Evolutionary conservation across 2,797 vertebrate species (phyloP), one percentile per base, ranked within the genome.

Genomic region (Alcedo quadribrachys): DNA sequence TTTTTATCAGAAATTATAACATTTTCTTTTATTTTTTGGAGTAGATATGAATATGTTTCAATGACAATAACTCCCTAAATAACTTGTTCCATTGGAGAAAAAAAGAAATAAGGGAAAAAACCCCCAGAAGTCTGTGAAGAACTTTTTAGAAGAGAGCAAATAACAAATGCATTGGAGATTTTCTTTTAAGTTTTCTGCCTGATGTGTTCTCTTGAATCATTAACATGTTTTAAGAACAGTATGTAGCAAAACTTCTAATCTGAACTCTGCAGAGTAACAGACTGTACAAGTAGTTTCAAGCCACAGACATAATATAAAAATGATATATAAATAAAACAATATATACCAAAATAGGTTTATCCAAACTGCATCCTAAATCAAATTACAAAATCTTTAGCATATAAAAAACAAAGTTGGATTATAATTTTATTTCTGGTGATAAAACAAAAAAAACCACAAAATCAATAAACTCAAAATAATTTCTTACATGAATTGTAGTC

Each of bases 351-450:
- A 88, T 40, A 69, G 6, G 7, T 74, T 14, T 57, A 76, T 79
- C 25, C 22, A 60, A 85, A 57, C 14, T 6, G 50, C 6, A 35
- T 19, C 25, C 17, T 60, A 71, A 91, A 58, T 81, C 35, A 87
- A 94, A 92, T 92, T 32, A 85, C 48, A 68, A 58, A 68, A 67
- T 33, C 22, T 54, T 87, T 30, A 81, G 42, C 8, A 11, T 78
- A 81, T 85, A 58, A 68, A 65, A 77, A 77, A 3, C 8, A 61
- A 77, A 71, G 43, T 20, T 75, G 65, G 94, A 93, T 79, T 76
- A 43, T 28, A 73, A 53, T 85, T 87, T 94, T 89, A 77, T 81
- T 92, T 81, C 77, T 83, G 25, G 25, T 62, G 42, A 89, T 62
- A 74, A 89, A 9, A 43, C 16, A 27, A 79, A 69, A 78, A 42